Percentiles rank a stretch among this genome's conserved stretches.
These are phyloP conservation scores for Epistrophe eligans DNA, from an alignment of 2,888 invertebrate genomes.

Conservation along the genomic window DNA sequence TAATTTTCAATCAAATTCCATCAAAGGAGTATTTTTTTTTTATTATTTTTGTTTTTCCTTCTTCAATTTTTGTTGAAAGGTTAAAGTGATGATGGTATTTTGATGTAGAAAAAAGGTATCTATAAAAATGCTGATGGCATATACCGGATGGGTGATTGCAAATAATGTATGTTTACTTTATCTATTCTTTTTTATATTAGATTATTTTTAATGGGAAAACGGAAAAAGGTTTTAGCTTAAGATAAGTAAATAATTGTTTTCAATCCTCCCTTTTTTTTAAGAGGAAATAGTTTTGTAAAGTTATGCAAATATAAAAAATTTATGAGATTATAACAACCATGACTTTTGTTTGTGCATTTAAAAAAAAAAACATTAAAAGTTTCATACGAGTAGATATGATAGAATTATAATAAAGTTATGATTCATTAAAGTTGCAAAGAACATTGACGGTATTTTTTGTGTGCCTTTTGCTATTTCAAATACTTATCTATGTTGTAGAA, in stretches of 20 bases:
- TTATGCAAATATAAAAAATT: neutral
- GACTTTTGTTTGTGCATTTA: neutral
- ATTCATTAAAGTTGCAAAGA: no score
- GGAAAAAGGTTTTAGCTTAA: neutral
- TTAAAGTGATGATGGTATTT: conserved; percentile 6
- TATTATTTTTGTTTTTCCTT: neutral
- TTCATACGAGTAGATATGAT: no score
- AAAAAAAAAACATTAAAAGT: neutral
- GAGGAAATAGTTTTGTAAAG: neutral
- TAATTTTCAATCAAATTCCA: conserved; percentile 38
- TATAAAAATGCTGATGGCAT: neutral
- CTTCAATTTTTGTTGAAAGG: neutral
- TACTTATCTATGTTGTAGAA: no score
- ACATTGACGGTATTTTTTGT: no score
- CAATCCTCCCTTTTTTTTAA: neutral
- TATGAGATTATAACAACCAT: neutral
- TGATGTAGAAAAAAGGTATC: neutral
- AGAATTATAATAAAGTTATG: neutral
- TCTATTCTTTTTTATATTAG: neutral
- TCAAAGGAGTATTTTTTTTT: neutral
- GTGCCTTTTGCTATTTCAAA: no score
- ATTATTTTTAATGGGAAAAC: neutral
- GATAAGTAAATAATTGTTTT: neutral
- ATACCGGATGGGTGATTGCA: neutral
- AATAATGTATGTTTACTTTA: neutral